Evolutionary conservation across 1,140 invertebrate genomes (phyloP), one percentile per base, ranked within the genome.

Genomic region (Cylas formicarius): DNA sequence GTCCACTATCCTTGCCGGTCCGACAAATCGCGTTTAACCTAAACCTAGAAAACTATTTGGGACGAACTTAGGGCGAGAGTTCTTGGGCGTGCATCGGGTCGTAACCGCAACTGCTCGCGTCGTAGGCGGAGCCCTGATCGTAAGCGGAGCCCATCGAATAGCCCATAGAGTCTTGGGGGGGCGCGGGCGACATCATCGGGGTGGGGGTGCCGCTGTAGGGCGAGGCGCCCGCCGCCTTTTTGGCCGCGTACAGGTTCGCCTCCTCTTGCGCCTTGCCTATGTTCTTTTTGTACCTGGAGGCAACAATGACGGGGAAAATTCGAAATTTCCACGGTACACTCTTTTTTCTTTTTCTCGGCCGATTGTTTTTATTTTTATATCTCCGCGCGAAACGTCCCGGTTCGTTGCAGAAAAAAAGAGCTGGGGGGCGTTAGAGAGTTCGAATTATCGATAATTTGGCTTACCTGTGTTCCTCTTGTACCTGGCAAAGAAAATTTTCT

Each of bases 201-300:
- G 86, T 91, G 37, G 88, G 83, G 36, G 87, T 88, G 52, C 87
- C 86, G 58, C 86, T 84, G 74, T 93, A 94, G 38, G 89, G 89
- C 47, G 89, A 92, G 48, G 88, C 87, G 64, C 89, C 89, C 50
- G 94, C 92, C 61, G 94, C 92, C 70, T 97, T 97, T 75, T 99
- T 99, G 32, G 95, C 94, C 52, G 95, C 95, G 69, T 99, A 99
- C 56, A 99, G 74, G 71, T 97, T 98, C 23, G 97, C 96, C 72
- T 99, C 97, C 72, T 99, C 97, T 69, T 99, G 95, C 41, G 96
- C 95, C 73, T 99, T 99, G 52, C 95, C 94, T 53, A 99, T 99
- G 70, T 99, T 99, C 75, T 99, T 99, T 83, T 99, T 99, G 73
- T 99, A 99, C 16, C 48, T 50, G 38, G 10, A 11, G 38, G 27